Base-by-base conservation (phyloP, 2,113 vertebrate species). In the Steatornis caripensis region DNA sequence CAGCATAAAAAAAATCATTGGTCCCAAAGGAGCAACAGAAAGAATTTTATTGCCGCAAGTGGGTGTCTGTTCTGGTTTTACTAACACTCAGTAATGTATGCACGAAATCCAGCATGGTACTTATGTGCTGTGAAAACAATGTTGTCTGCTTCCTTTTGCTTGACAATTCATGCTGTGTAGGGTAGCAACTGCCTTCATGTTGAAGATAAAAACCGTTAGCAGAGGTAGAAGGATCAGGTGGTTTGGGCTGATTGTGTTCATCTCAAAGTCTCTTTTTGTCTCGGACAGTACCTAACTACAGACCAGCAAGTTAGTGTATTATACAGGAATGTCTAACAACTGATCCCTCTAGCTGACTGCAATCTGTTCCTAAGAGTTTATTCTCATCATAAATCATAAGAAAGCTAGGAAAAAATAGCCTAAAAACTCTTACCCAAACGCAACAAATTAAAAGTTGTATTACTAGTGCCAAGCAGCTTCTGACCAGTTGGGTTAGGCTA, bases 31-130 rank as follows among this genome's bases (percentile, higher is more conserved):
- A 95, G 66, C 53, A 39, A 89, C 92, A 93, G 70, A 97, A 84
- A 89, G 93, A 91, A 77, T 95, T 96, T 97, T 96, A 98, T 62
- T 95, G 92, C 89, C 16, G 3, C 45, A 85, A 95, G 81, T 85
- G 95, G 95, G 93, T 94, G 94, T 97, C 97, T 98, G 97, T 92
- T 97, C 96, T 96, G 78, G 82, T 95, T 96, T 97, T 90, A 89
- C 94, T 92, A 94, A 97, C 95, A 94, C 96, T 94, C 88, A 76
- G 85, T 95, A 93, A 97, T 62, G 66, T 92, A 97, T 58, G 87
- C 94, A 92, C 91, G 95, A 95, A 97, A 96, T 94, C 84, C 81
- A 95, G 93, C 36, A 60, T 71, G 83, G 89, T 90, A 94, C 87
- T 94, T 87, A 82, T 48, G 36, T 61, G n/a, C 92, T 84, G 72